Base-by-base conservation (phyloP, 2,113 vertebrate genomes). In the Spea multiplicata region DNA sequence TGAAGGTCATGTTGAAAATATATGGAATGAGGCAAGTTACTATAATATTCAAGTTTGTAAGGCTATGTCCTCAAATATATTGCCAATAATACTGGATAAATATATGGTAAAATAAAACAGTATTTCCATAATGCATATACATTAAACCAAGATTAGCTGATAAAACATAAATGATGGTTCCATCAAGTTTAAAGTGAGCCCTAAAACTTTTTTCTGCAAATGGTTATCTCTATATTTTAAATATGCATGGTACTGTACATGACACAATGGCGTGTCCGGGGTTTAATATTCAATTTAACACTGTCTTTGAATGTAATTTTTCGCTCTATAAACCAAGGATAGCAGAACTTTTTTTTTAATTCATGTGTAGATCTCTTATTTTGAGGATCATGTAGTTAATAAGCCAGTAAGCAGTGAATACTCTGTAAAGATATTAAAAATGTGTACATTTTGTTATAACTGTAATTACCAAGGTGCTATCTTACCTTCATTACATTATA, bases 221-320 rank as follows among this genome's bases (percentile, higher is more conserved):
- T 5, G 61, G 13, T 30, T 17, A 17, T 64, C 17, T 13, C n/a
- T 64, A 64, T 16, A 9, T 64, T 17, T 64, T 64, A 16, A 64
- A 64, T 6, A 17, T 30, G 17, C 61, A 17, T 64, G 61, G 30
- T 16, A 13, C 6, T 30, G n/a, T 30, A 64, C 4, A 16, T 73
- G 44, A 73, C 53, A 62, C 4, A 5, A 72, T 4, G 10, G 14
- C 71, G 61, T 46, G 71, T 47, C 3, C 4, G 9, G 13, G 9
- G 44, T 62, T 73, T 73, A 61, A 61, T 73, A 73, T 73, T 44
- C 71, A 14, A 61, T 73, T 73, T 73, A 8, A 47, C n/a, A 73
- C 6, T 47, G 55, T 6, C 3, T 72, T 50, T 72, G 45, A 44
- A 52, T 72, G 47, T 44, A 73, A 73, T 73, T 57, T 46, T 12